A percentile compares a stretch with the other conserved stretches of the same genome.
Conservation (phyloP, 1,140 invertebrate species). For the Rhopalosiphum maidis region DNA sequence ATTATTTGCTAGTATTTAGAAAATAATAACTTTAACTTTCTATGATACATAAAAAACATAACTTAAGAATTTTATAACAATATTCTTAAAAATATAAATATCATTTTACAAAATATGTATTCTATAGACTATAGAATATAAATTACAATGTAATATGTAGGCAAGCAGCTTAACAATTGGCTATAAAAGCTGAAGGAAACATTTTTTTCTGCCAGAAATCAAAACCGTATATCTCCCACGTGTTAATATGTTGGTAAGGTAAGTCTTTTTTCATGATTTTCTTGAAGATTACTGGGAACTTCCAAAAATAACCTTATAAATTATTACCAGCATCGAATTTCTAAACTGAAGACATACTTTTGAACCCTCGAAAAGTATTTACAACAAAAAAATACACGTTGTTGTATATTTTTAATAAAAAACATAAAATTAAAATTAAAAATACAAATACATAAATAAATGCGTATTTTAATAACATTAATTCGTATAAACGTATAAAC, state of each 20-base stretch:
- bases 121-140: background rate
- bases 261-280: background rate
- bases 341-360: background rate
- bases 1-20: too few species aligned
- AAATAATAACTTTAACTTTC: too few species aligned
- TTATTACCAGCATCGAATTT: background rate
- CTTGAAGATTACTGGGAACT: background rate
- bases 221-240: background rate
- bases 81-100: background rate
- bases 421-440: background rate
- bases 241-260: background rate
- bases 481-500: background rate
- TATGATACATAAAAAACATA: too few species aligned
- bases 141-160: too few species aligned
- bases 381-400: background rate
- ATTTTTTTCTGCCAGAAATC: background rate
- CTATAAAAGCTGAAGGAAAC: background rate
- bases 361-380: background rate
- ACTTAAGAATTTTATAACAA: too few species aligned
- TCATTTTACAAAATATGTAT: too few species aligned
- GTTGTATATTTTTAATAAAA: background rate
- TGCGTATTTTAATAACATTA: background rate
- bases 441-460: background rate
- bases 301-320: background rate
- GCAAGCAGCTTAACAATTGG: background rate